Percentiles rank a stretch among this genome's conserved stretches.
These are phyloP conservation scores for Pyrocoelia pectoralis DNA, from an alignment of 2,888 invertebrate species.

Conservation along the genomic window DNA sequence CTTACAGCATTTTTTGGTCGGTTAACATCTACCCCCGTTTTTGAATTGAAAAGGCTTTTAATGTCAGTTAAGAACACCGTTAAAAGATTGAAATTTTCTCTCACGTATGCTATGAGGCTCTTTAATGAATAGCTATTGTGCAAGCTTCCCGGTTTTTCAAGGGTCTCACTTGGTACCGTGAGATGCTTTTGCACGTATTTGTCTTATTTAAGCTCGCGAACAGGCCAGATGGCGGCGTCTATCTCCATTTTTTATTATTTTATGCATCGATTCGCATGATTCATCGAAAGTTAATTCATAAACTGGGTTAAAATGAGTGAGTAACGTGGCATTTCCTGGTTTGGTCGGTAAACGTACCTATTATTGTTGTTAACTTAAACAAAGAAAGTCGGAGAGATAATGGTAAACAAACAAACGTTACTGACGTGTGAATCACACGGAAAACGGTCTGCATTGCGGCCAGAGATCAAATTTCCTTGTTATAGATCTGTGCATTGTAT, in stretches of 20 bases:
- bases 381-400: not conserved
- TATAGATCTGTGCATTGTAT: too few species aligned
- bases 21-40: too few species aligned
- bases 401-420: not conserved
- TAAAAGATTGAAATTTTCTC: too few species aligned
- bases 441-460: too few species aligned
- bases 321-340: not conserved
- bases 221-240: not conserved
- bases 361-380: too few species aligned
- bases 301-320: not conserved
- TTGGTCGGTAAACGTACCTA: not conserved
- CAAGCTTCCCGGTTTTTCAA: not conserved
- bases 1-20: too few species aligned
- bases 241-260: not conserved
- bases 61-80: too few species aligned
- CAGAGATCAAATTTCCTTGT: too few species aligned
- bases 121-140: not conserved
- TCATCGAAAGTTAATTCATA: not conserved
- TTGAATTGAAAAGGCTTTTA: too few species aligned
- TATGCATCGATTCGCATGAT: not conserved
- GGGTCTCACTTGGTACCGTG: too few species aligned
- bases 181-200: not conserved
- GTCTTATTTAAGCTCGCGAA: not conserved
- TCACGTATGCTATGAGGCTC: too few species aligned
- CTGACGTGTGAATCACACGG: too few species aligned